Evolutionary conservation across 2,797 vertebrate genomes (phyloP), one percentile per base, ranked within the genome.

Genomic region (Cetoscarus ocellatus): DNA sequence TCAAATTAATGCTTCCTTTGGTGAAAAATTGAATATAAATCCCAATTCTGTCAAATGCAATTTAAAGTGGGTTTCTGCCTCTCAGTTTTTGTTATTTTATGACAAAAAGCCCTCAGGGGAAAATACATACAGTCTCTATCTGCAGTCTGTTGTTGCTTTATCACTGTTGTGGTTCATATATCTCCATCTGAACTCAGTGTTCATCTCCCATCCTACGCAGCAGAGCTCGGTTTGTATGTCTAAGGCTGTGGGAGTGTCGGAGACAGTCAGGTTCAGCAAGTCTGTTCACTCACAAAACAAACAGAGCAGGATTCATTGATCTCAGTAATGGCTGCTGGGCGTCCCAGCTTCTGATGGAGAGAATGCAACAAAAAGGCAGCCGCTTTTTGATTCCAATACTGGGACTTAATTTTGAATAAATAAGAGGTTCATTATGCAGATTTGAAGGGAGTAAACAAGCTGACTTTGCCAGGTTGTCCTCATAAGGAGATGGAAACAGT

Each of bases 21-120:
- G 81, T 70, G 57, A 67, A 48, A 56, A 70, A 79, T 70, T 57
- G 7, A 70, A 84, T 67, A 19, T 61, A 61, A 76, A 60, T 42
- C 35, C 52, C 59, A 62, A 65, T 79, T 77, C 67, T 72, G 73
- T 79, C 49, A 74, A 76, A 77, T 70, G 61, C 35, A n/a, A 50
- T 60, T 56, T 69, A 19, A 64, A 42, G 19, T 43, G 35, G 57
- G 15, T 52, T 27, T 17, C 51, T 49, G 34, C 49, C 43, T 49
- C 42, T 45, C 12, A 35, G 56, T 51, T 61, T 51, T 10, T 15
- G 43, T 55, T 65, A 35, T 63, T 69, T 64, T 65, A 43, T 73
- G 36, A 56, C 27, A 44, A 70, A 65, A 14, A 70, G 9, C 15
- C 58, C 42, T 34, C 8, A 4, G 11, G 66, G 52, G 39, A 3